A percentile compares a stretch with the other conserved stretches of the same genome.
Conservation (phyloP, 2,113 vertebrate species). For the Otolemur garnettii region DNA sequence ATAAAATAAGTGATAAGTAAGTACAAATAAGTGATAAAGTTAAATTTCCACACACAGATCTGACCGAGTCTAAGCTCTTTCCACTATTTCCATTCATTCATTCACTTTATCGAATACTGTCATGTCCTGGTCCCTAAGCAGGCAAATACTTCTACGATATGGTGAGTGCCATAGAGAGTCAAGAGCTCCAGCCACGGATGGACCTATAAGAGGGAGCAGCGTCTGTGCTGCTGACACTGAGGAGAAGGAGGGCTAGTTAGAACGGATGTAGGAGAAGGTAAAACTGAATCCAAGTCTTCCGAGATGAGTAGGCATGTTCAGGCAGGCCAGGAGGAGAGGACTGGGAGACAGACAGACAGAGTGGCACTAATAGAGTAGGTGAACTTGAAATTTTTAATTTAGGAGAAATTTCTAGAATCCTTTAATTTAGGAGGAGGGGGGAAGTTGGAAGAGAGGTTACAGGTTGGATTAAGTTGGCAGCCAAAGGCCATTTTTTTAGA, state of each 20-base stretch:
- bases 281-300: background rate
- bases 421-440: background rate
- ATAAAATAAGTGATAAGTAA: too few species aligned
- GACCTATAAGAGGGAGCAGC: background rate
- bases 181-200: background rate
- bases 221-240: background rate
- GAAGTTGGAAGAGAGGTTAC: background rate
- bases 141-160: background rate
- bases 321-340: background rate
- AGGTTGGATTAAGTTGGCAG: background rate
- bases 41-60: background rate
- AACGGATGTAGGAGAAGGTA: background rate
- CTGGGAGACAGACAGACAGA: background rate
- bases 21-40: background rate
- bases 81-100: background rate
- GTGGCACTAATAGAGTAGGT: background rate
- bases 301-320: background rate
- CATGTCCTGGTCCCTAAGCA: background rate
- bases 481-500: background rate
- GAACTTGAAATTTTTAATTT: background rate
- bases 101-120: background rate
- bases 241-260: background rate
- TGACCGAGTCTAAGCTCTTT: background rate
- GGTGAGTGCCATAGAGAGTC: background rate
- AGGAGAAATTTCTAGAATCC: background rate